Evolutionary conservation across 2,113 vertebrate genomes (phyloP).

Genomic region (Lagopus muta): DNA sequence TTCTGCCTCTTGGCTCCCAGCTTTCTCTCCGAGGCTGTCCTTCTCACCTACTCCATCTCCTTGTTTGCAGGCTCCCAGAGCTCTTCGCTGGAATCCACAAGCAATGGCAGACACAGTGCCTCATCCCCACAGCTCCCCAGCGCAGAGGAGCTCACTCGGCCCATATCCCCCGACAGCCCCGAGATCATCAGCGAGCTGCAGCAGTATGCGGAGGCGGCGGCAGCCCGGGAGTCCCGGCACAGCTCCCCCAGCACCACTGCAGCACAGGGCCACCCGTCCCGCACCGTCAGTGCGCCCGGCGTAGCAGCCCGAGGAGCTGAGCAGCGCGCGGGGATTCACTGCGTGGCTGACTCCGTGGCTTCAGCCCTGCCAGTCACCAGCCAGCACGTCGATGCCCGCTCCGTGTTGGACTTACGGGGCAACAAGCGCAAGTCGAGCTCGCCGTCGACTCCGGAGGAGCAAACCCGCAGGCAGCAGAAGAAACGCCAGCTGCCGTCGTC

Average conservation of each 20-base stretch:
- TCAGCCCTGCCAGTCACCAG: constrained; percentile 72
- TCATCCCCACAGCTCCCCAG: constrained; percentile 87
- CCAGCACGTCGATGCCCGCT: constrained; percentile 71
- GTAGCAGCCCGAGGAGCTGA: constrained; percentile 69
- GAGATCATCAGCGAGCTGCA: constrained; percentile 93
- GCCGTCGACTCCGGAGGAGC: constrained; percentile 77
- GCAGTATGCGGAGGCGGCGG: constrained; percentile 84
- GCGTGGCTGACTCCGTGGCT: constrained; percentile 69
- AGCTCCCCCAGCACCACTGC: constrained; percentile 73
- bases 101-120: constrained; percentile 90
- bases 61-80: constrained; percentile 81
- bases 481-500: constrained; percentile 83
- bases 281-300: constrained; percentile 50
- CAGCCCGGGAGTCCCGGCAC: constrained; percentile 74
- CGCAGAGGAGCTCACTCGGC: constrained; percentile 79
- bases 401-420: constrained; percentile 83
- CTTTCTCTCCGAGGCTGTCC: not conserved
- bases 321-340: constrained; percentile 75
- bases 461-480: constrained; percentile 77
- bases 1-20: not conserved
- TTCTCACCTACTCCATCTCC: not conserved
- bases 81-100: constrained; percentile 79
- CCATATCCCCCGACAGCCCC: constrained; percentile 89
- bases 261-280: constrained; percentile 42
- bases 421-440: constrained; percentile 87